phyloP scores from a whole-genome alignment of 35 echinoderm and acorn worm species.

The Patiria miniata region DNA sequence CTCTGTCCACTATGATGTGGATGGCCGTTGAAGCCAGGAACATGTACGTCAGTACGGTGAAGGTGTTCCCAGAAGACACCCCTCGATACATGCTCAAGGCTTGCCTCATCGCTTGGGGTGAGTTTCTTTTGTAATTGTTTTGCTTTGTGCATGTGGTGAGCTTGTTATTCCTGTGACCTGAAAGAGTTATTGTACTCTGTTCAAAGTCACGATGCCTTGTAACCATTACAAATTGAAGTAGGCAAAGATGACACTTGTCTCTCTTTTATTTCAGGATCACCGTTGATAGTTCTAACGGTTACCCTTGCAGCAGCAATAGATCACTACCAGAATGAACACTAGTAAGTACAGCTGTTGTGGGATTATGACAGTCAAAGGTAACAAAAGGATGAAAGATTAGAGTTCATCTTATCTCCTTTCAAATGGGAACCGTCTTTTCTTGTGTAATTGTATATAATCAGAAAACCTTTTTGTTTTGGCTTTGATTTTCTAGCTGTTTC shows the following conservation, averaged over 20 bases:
- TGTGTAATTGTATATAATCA: too few species aligned
- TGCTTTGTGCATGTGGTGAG: too few species aligned
- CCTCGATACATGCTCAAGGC: conserved; percentile 43
- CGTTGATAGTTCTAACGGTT: neutral
- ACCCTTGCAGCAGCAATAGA: neutral
- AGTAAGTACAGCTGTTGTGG: neutral
- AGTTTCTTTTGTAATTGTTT: too few species aligned
- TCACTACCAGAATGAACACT: neutral
- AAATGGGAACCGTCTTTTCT: too few species aligned
- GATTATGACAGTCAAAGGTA: too few species aligned
- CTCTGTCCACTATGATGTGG: conserved; percentile 50
- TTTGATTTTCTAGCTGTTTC: conserved; percentile 61
- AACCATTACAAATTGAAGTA: too few species aligned
- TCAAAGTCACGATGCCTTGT: too few species aligned
- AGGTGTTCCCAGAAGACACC: conserved; percentile 43
- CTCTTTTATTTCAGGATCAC: neutral
- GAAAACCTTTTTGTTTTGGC: neutral
- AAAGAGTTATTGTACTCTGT: too few species aligned
- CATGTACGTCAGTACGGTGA: conserved; percentile 52
- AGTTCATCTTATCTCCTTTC: too few species aligned
- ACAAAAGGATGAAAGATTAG: too few species aligned
- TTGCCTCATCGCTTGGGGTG: conserved; percentile 46
- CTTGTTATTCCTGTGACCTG: too few species aligned
- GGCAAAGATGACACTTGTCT: too few species aligned
- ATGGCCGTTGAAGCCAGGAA: conserved; percentile 54